phyloP scores from a whole-genome alignment of 1,140 invertebrate species.

The Neuroterus valhalla region DNA sequence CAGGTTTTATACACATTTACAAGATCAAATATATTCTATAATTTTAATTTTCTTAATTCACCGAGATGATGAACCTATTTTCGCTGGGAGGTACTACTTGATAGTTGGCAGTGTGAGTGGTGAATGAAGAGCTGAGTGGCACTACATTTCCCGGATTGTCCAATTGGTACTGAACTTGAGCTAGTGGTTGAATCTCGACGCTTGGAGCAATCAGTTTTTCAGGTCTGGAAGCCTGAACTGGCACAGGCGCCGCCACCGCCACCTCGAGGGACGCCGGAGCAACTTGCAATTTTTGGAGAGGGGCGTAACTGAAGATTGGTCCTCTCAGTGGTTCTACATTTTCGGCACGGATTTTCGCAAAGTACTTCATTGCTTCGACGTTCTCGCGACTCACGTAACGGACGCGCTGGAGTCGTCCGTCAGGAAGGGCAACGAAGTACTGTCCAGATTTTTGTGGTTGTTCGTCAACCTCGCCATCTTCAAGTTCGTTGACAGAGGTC shows the following conservation, averaged over 20 bases:
- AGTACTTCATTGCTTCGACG: conserved; percentile 75
- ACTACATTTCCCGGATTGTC: conserved; percentile 58
- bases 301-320: conserved; percentile 76
- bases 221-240: conserved; percentile 10
- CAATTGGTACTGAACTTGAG: conserved; percentile 64
- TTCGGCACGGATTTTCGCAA: conserved; percentile 74
- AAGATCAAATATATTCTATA: conserved; percentile 20
- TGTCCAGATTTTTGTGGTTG: conserved; percentile 69
- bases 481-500: conserved; percentile 67
- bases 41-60: conserved; percentile 44
- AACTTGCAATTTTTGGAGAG: conserved; percentile 67
- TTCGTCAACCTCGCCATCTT: conserved; percentile 60
- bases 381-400: conserved; percentile 74
- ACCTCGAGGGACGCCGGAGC: conserved; percentile 51
- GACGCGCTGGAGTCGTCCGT: conserved; percentile 74
- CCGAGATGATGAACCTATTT: conserved; percentile 63
- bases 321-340: conserved; percentile 76
- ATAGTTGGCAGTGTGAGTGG: conserved; percentile 64
- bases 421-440: conserved; percentile 76
- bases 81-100: conserved; percentile 54
- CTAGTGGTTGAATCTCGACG: conserved; percentile 60
- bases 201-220: conserved; percentile 32
- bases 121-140: conserved; percentile 58
- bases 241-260: conserved; percentile 39
- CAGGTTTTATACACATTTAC: conserved; percentile 32